These are phyloP conservation scores for Netelia virgata DNA, from an alignment of 2,888 invertebrate genomes.

Conservation along the genomic window DNA sequence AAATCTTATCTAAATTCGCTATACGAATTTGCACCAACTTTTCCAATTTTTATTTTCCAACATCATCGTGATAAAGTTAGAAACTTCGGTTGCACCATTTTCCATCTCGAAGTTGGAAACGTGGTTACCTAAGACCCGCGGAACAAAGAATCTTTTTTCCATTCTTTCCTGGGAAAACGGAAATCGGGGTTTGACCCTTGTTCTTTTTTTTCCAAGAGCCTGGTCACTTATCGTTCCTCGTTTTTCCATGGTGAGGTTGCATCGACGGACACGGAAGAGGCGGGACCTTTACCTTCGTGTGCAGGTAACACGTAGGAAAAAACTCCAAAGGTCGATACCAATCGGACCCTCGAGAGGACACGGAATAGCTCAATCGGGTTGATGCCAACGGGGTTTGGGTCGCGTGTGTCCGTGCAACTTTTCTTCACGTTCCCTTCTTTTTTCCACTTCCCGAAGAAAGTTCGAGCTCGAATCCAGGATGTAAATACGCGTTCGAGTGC, in stretches of 20 bases:
- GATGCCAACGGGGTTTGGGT: slow-evolving; percentile 34
- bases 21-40: slow-evolving; percentile 1
- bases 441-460: slow-evolving; percentile 43
- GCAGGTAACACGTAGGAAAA: slow-evolving; percentile 41
- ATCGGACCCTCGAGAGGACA: slow-evolving; percentile 55
- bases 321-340: slow-evolving; percentile 39
- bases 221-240: slow-evolving; percentile 49
- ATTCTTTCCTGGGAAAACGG: slow-evolving; percentile 11
- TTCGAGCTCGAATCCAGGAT: slow-evolving; percentile 48
- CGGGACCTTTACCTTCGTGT: slow-evolving; percentile 48
- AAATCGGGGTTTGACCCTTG: slow-evolving; percentile 18
- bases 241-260: slow-evolving; percentile 33
- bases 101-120: slow-evolving; percentile 6
- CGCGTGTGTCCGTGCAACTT: slow-evolving; percentile 26
- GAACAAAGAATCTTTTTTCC: slow-evolving; percentile 46
- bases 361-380: slow-evolving; percentile 65
- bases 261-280: slow-evolving; percentile 63
- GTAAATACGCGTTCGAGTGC: slow-evolving; percentile 28
- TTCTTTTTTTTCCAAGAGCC: slow-evolving; percentile 24
- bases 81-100: background rate
- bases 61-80: slow-evolving; percentile 27
- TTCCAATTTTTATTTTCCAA: background rate
- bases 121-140: slow-evolving; percentile 1
- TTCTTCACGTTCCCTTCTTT: slow-evolving; percentile 27
- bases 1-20: slow-evolving; percentile 13